Conservation (phyloP, 2,797 vertebrate genomes). For the Rhynchonycteris naso region DNA sequence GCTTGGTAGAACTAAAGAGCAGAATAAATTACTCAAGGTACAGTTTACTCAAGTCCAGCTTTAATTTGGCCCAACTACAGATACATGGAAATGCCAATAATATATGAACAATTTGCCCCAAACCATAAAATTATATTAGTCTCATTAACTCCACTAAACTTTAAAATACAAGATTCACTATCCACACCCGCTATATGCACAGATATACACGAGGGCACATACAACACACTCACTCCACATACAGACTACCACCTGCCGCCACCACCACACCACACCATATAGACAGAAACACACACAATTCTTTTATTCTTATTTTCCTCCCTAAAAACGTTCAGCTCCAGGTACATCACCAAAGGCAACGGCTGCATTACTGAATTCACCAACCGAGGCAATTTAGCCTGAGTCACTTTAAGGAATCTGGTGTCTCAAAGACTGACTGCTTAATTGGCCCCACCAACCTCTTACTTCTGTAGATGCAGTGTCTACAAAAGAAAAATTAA, state of each 20-base stretch:
- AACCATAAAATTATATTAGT: background rate
- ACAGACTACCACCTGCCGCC: background rate
- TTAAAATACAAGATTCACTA: background rate
- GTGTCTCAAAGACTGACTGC: background rate
- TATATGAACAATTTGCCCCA: background rate
- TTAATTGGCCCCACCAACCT: background rate
- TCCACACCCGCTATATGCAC: background rate
- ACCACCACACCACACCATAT: background rate
- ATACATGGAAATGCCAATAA: background rate
- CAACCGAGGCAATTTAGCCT: background rate
- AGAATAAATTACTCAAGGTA: background rate
- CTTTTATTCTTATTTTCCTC: constrained; percentile 4
- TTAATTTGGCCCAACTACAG: background rate
- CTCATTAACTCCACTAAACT: background rate
- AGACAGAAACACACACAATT: background rate
- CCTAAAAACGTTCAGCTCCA: background rate
- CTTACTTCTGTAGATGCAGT: background rate
- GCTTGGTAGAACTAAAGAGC: background rate
- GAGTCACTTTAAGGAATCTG: background rate
- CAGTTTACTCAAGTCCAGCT: background rate
- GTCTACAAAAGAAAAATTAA: background rate
- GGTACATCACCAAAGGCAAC: background rate
- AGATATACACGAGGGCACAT: background rate
- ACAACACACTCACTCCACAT: background rate
- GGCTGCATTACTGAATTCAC: background rate